Evolutionary conservation across 2,113 vertebrate species (phyloP).

Genomic region (Platichthys stellatus): DNA sequence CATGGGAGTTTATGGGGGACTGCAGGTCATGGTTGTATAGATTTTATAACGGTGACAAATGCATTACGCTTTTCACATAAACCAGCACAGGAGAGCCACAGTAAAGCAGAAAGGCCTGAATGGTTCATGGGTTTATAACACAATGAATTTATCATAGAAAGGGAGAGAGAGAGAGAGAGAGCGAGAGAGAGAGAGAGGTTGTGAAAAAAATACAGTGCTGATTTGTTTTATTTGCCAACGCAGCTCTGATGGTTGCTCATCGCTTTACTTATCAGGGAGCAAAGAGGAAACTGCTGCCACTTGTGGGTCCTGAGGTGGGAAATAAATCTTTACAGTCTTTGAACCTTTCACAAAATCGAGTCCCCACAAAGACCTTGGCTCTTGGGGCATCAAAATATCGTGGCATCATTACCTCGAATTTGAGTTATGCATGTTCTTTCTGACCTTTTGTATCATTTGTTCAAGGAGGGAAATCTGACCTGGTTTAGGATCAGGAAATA

Average conservation of each 20-base stretch:
- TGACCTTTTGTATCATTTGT: neutral
- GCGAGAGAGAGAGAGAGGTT: neutral
- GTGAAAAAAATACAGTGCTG: slow-evolving; percentile 44
- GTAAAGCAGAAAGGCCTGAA: slow-evolving; percentile 71
- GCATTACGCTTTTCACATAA: slow-evolving; percentile 70
- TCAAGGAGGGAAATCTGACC: neutral
- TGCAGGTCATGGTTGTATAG: slow-evolving; percentile 65
- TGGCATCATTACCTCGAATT: neutral
- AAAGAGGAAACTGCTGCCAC: slow-evolving; percentile 41
- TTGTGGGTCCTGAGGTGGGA: slow-evolving; percentile 25
- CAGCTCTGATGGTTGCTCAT: slow-evolving; percentile 12
- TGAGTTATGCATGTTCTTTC: neutral
- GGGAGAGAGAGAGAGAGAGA: slow-evolving; percentile 21
- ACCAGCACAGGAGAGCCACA: slow-evolving; percentile 66
- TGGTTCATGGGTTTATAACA: slow-evolving; percentile 73
- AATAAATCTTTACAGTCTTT: slow-evolving; percentile 25
- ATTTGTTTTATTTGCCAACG: slow-evolving; percentile 69
- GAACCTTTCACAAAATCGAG: neutral
- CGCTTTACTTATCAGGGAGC: slow-evolving; percentile 47
- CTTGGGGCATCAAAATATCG: neutral
- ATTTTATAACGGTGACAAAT: slow-evolving; percentile 79
- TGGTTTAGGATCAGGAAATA: neutral
- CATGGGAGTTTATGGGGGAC: slow-evolving; percentile 68
- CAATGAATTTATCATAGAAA: slow-evolving; percentile 68
- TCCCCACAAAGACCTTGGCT: slow-evolving; percentile 1